Base-by-base conservation (phyloP, 2,888 invertebrate species). In the Melinaea marsaeus region DNA sequence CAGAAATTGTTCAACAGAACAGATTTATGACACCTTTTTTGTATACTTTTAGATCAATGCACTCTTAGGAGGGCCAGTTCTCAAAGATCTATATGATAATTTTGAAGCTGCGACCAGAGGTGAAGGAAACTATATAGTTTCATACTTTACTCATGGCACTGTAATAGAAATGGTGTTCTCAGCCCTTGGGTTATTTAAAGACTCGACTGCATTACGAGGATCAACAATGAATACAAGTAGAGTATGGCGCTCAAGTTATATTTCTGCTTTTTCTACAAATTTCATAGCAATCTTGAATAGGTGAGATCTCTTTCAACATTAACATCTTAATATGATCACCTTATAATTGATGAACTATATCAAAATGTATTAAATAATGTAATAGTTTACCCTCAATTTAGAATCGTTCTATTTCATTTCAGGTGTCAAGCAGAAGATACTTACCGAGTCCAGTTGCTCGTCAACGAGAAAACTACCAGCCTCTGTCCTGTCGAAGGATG, bases 261-360 rank as follows among this genome's bases (percentile, higher is more conserved):
- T 95, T 47, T 92, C 92, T 58, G 93, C 95, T 0, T 95, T 96
- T 76, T 93, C 94, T 0, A 89, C 92, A 0, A 96, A 96, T 79
- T 76, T 96, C 11, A 92, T 93, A 33, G 95, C 94, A 42, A 93
- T 95, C n/a, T 92, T 96, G 72, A 95, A 95, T 77, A 92, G 93
- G 93, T 95, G 80, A 86, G 87, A 75, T 42, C 13, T 48, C 64
- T 65, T 58, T 58, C 54, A 54, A 3, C 22, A 22, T 22, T 22
- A 22, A 22, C 22, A 22, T 22, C 22, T 22, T 22, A 22, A 22
- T 22, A 22, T 22, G 22, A 22, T 22, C 22, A 22, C 22, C 22
- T 22, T 22, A 22, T 22, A 22, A 22, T 22, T 22, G 22, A 1
- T 22, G 1, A 22, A 22, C 22, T 22, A 22, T 22, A 22, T 22